These are phyloP conservation scores for Polydrusus tereticollis DNA, from an alignment of 2,888 invertebrate species.

Conservation along the genomic window DNA sequence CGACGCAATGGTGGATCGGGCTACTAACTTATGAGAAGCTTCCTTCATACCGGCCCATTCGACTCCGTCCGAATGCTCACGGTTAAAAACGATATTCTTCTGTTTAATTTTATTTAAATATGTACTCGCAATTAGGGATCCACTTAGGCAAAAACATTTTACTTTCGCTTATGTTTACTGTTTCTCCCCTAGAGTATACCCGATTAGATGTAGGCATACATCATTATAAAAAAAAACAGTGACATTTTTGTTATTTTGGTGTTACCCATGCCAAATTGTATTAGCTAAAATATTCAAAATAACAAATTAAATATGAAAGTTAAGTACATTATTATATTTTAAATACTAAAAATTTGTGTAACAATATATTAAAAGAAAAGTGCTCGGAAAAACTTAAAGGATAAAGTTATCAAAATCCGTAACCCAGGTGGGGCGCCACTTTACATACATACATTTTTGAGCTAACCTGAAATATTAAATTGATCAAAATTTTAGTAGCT, in stretches of 20 bases:
- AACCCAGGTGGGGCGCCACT: too few relatives aligned
- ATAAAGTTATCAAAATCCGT: too few relatives aligned
- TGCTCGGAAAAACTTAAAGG: too few relatives aligned
- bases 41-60: slow-evolving; percentile 58
- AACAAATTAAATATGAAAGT: too few relatives aligned
- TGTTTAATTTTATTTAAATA: slow-evolving; percentile 51
- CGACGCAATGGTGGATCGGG: slow-evolving; percentile 55
- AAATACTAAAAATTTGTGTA: too few relatives aligned
- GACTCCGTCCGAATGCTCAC: slow-evolving; percentile 60
- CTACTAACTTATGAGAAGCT: slow-evolving; percentile 61
- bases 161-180: slow-evolving; percentile 41
- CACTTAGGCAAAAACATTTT: slow-evolving; percentile 42
- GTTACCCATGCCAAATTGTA: too few relatives aligned
- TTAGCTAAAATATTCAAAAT: too few relatives aligned
- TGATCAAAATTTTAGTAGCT: too few relatives aligned
- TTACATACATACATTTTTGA: too few relatives aligned
- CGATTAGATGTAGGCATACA: neutral
- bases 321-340: too few relatives aligned
- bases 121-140: slow-evolving; percentile 45
- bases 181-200: slow-evolving; percentile 31
- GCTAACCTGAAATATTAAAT: too few relatives aligned
- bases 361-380: too few relatives aligned
- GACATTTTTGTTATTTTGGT: neutral
- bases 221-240: neutral
- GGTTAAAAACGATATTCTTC: slow-evolving; percentile 61